Conservation (phyloP, 2,113 vertebrate species). For the Pavo muticus region DNA sequence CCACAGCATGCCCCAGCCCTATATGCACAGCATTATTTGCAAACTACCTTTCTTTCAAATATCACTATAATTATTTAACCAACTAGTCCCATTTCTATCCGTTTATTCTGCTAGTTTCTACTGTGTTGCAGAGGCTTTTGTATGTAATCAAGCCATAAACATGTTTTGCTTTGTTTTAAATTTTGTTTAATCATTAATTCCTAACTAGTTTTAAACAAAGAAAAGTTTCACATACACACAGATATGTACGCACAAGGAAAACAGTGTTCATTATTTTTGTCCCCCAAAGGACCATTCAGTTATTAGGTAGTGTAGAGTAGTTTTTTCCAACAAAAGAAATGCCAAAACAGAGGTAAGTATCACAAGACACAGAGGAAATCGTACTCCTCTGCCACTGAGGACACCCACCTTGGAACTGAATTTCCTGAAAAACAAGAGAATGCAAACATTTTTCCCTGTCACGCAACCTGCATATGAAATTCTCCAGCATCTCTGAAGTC, state of each 20-base stretch:
- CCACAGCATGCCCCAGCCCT: not conserved
- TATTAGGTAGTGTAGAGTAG: not conserved
- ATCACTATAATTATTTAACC: not conserved
- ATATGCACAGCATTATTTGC: not conserved
- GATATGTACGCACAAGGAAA: not conserved
- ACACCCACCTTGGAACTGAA: not conserved
- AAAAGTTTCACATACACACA: not conserved
- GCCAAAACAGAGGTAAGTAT: not conserved
- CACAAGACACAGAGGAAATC: not conserved
- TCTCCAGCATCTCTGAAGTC: not conserved
- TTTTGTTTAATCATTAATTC: conserved; percentile 41
- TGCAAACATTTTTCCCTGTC: not conserved
- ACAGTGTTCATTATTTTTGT: not conserved
- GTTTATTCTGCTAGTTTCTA: conserved; percentile 48
- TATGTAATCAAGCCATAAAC: conserved; percentile 6
- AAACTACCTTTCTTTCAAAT: conserved; percentile 8
- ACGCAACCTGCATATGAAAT: not conserved
- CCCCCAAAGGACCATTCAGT: not conserved
- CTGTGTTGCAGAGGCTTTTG: not conserved
- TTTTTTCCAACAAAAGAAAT: not conserved
- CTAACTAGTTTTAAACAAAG: conserved; percentile 37
- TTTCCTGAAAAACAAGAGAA: not conserved
- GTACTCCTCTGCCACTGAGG: not conserved
- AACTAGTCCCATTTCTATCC: not conserved
- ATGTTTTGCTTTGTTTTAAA: conserved; percentile 3